Percentiles rank a stretch among this genome's conserved stretches.
Evolutionary conservation across 1,140 invertebrate species (phyloP).

Genomic region (Chelonus insularis): DNA sequence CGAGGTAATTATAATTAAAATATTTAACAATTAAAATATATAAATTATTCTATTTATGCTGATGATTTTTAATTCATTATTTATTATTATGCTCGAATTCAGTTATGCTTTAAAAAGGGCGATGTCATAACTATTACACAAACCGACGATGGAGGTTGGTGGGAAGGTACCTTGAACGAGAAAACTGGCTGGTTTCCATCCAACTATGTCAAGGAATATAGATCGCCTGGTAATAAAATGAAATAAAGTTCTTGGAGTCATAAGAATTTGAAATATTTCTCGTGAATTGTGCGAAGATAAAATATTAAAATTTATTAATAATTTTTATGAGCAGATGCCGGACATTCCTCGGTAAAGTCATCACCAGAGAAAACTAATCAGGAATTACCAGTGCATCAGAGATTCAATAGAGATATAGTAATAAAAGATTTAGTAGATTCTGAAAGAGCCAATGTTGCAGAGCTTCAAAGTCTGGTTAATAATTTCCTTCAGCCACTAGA

Average conservation of each 20-base stretch:
- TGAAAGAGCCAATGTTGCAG: constrained; percentile 85
- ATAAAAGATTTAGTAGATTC: constrained; percentile 92
- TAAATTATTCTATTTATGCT: not conserved
- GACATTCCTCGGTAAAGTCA: constrained; percentile 61
- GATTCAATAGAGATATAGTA: constrained; percentile 76
- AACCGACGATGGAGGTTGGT: constrained; percentile 90
- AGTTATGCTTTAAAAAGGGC: constrained; percentile 94
- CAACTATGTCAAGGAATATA: constrained; percentile 93
- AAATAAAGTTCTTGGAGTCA: not conserved
- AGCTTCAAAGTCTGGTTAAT: constrained; percentile 81
- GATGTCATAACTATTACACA: constrained; percentile 94
- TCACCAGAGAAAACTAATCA: constrained; percentile 66
- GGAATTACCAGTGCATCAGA: constrained; percentile 64
- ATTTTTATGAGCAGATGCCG: too few relatives aligned
- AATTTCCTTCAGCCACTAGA: constrained; percentile 85
- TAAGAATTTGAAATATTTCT: not conserved
- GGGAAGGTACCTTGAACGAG: constrained; percentile 94
- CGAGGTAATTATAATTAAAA: constrained; percentile 72
- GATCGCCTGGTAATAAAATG: constrained; percentile 57
- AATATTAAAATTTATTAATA: too few relatives aligned
- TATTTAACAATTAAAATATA: too few relatives aligned
- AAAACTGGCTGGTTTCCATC: constrained; percentile 98
- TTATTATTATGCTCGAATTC: constrained; percentile 35
- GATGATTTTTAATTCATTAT: too few relatives aligned
- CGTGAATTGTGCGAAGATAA: too few relatives aligned